Base-by-base conservation (phyloP, 2,113 vertebrate species). In the Alosa alosa region DNA sequence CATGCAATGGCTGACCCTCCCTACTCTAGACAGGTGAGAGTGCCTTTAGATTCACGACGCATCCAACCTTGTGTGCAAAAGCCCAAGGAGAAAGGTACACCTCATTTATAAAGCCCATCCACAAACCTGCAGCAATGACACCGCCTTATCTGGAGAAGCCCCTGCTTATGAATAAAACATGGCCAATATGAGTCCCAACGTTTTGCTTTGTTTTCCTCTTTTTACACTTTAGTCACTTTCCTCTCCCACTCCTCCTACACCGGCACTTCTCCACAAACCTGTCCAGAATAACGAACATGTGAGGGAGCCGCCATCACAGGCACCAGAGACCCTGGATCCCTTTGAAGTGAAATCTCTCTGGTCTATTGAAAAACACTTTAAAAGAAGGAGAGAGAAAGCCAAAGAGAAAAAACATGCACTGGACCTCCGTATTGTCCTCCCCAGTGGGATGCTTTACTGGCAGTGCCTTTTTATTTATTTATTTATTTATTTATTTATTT, bases 121-220 rank as follows among this genome's bases (percentile, higher is more conserved):
- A 52, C 55, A 84, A 85, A 88, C 83, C 88, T 83, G 87, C 68
- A 92, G 89, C 89, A 91, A 90, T 92, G 92, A 92, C 90, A 87
- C 84, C 39, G 88, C 90, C 93, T 94, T 94, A 91, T 92, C 89
- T 88, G 92, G 88, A 88, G 92, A 91, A 90, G 90, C 82, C 45
- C 90, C 84, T 86, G 39, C 0, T 17, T 81, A 91, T 94, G 91
- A 94, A 94, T 95, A 93, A 94, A 94, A 94, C 90, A 94, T 93
- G 88, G 72, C 86, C 83, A 87, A 92, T 91, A 86, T 91, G 86
- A 89, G 90, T 52, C 39, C 6, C 72, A 46, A 31, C 88, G 88
- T 88, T 86, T 18, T 81, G 85, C 84, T 90, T 88, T 84, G 75
- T 57, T 86, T 85, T 85, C 41, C 83, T 78, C 86, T 82, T 55